phyloP scores from a whole-genome alignment of 2,113 vertebrate genomes.

The Dasyornis broadbenti region DNA sequence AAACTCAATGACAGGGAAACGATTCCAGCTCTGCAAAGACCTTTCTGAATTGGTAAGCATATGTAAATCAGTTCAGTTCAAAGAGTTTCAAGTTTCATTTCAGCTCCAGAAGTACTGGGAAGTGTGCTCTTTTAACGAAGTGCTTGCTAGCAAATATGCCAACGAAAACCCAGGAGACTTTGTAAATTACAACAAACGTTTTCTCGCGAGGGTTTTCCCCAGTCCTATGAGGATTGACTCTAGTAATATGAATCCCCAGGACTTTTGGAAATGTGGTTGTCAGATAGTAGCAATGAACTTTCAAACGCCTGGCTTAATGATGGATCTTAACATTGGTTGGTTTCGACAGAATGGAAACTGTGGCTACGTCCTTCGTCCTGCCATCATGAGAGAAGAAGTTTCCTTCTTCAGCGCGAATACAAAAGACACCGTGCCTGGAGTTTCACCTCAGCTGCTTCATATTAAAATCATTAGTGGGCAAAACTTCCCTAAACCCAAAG shows the following conservation, averaged over 20 bases:
- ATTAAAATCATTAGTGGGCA: conserved; percentile 98
- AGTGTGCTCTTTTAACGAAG: conserved; percentile 95
- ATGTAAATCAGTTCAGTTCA: conserved; percentile 94
- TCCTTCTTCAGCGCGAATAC: conserved; percentile 98
- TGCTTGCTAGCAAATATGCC: conserved; percentile 89
- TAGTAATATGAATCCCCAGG: conserved; percentile 99
- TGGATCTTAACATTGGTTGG: conserved; percentile 98
- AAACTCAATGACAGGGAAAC: conserved; percentile 73
- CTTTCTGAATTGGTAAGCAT: conserved; percentile 92
- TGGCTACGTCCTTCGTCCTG: conserved; percentile 91
- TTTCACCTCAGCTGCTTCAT: conserved; percentile 95
- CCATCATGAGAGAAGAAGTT: conserved; percentile 96
- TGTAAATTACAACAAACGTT: conserved; percentile 97
- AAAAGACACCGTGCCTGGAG: conserved; percentile 94
- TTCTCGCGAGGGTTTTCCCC: conserved; percentile 89
- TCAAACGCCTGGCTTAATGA: conserved; percentile 96
- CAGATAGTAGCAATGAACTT: conserved; percentile 99
- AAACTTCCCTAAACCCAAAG: conserved; percentile 97
- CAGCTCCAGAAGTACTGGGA: conserved; percentile 97
- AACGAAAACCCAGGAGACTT: conserved; percentile 94
- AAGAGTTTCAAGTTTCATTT: conserved; percentile 90
- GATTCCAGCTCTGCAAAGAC: conserved; percentile 92
- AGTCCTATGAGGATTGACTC: conserved; percentile 98
- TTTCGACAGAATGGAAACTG: conserved; percentile 97
- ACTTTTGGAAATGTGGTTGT: conserved; percentile 98